phyloP scores from a whole-genome alignment of 2,113 vertebrate genomes.

The Columba livia region DNA sequence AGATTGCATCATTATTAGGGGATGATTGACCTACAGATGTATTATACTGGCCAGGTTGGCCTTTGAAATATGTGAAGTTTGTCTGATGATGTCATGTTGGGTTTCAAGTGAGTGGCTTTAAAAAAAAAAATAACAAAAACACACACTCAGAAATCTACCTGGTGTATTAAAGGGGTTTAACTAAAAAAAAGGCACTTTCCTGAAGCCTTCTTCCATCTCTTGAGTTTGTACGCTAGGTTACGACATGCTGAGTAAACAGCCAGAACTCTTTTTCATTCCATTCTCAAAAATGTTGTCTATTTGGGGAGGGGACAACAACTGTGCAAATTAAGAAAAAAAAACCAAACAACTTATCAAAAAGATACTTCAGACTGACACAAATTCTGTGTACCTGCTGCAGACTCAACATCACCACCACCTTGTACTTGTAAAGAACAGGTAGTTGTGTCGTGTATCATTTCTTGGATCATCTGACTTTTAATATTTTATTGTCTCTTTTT shows the following conservation, averaged over 20 bases:
- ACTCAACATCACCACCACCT: not conserved
- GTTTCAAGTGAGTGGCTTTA: not conserved
- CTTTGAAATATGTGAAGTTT: not conserved
- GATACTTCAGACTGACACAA: not conserved
- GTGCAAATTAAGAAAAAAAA: not conserved
- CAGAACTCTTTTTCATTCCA: not conserved
- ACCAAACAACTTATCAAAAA: not conserved
- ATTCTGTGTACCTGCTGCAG: not conserved
- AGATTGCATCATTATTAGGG: not conserved
- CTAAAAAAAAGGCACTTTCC: not conserved
- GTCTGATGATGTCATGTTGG: not conserved
- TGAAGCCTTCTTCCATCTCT: not conserved
- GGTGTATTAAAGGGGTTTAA: not conserved
- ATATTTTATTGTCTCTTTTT: not conserved
- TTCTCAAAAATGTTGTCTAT: not conserved
- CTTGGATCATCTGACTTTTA: not conserved
- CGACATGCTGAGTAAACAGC: rapidly evolving
- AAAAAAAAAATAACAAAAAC: not conserved
- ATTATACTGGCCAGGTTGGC: not conserved
- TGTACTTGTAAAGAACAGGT: not conserved
- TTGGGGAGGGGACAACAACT: not conserved
- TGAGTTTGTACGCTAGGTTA: not conserved
- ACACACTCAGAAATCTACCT: not conserved
- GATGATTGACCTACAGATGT: not conserved
- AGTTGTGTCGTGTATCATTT: not conserved